Evolutionary conservation across 2,888 invertebrate species (phyloP).

Genomic region (Diadromus collaris): DNA sequence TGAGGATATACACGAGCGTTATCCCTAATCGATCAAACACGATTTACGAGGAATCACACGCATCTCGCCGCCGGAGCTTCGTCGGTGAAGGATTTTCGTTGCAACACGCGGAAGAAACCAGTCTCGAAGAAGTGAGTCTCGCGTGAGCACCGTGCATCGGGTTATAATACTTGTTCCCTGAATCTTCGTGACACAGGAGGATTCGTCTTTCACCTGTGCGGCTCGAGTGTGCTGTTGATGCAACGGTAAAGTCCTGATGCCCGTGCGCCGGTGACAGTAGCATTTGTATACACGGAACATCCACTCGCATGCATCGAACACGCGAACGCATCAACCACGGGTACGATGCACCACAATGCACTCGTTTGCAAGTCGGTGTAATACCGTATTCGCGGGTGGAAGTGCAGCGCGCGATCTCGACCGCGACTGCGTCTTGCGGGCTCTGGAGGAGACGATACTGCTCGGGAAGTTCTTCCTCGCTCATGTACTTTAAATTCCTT

Average conservation of each 20-base stretch:
- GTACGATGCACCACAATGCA: slow-evolving; percentile 5
- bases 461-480: slow-evolving; percentile 15
- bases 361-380: slow-evolving; percentile 2
- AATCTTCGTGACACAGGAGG: slow-evolving; percentile 23
- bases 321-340: background rate
- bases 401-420: slow-evolving; percentile 23
- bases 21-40: slow-evolving; percentile 27
- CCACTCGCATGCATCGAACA: background rate
- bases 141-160: background rate
- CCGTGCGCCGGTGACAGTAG: background rate
- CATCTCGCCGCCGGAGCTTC: background rate
- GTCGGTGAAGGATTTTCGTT: background rate
- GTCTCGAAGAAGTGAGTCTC: background rate
- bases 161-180: background rate
- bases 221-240: background rate
- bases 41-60: slow-evolving; percentile 19
- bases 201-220: slow-evolving; percentile 34
- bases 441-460: background rate
- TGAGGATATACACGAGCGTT: background rate
- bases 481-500: slow-evolving; percentile 74
- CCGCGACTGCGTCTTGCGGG: slow-evolving; percentile 35
- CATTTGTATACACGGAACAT: background rate
- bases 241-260: slow-evolving; percentile 29
- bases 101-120: slow-evolving; percentile 10
- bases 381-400: slow-evolving; percentile 32